A percentile compares a stretch with the other conserved stretches of the same genome.
These are phyloP conservation scores for Lordiphosa stackelbergi DNA, from an alignment of 1,140 invertebrate species.

Conservation along the genomic window DNA sequence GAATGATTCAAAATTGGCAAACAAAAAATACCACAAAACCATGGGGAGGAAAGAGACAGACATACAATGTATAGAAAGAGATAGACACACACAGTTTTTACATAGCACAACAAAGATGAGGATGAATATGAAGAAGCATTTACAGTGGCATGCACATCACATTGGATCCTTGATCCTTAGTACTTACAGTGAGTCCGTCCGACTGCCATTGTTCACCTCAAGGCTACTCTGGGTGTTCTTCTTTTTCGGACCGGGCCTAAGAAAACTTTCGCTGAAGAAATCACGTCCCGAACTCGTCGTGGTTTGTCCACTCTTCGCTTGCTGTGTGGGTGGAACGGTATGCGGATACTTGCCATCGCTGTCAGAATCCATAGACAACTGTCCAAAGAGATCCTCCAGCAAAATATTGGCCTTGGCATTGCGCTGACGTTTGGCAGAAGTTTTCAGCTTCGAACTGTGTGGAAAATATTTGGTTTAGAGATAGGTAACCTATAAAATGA, in stretches of 20 bases:
- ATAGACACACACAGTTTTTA: constrained; percentile 33
- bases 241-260: constrained; percentile 30
- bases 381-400: constrained; percentile 73
- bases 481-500: too few relatives aligned
- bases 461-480: constrained; percentile 9
- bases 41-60: constrained; percentile 27
- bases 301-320: constrained; percentile 49
- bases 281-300: constrained; percentile 52
- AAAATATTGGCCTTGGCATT: constrained; percentile 68
- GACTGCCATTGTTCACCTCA: constrained; percentile 68
- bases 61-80: constrained; percentile 23
- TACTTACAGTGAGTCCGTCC: constrained; percentile 73
- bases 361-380: constrained; percentile 73
- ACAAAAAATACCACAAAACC: constrained; percentile 51
- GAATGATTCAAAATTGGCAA: constrained; percentile 61
- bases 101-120: constrained; percentile 40
- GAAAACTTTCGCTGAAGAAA: constrained; percentile 53
- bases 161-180: constrained; percentile 1
- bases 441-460: constrained; percentile 71
- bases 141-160: constrained; percentile 36
- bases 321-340: constrained; percentile 67
- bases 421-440: constrained; percentile 64
- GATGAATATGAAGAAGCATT: constrained; percentile 37
- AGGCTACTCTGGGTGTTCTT: constrained; percentile 53
- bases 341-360: constrained; percentile 71